A percentile compares a stretch with the other conserved stretches of the same genome.
These are phyloP conservation scores for Temnothorax nylanderi DNA, from an alignment of 1,140 invertebrate genomes.

Conservation along the genomic window DNA sequence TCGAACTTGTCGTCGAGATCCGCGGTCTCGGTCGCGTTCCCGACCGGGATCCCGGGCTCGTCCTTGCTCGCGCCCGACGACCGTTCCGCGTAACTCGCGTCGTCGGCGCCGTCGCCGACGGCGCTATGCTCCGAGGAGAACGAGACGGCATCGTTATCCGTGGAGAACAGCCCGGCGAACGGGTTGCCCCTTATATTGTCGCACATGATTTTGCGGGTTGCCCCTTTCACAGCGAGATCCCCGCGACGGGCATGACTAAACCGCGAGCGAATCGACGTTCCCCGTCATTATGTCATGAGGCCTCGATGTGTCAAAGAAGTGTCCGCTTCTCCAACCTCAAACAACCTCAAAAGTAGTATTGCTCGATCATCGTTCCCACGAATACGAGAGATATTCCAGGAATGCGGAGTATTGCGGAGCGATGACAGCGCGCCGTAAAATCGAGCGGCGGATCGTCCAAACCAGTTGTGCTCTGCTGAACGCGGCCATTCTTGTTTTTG, in stretches of 20 bases:
- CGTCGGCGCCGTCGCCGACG: conserved; percentile 14
- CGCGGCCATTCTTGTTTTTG: too few relatives aligned
- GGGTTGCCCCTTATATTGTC: conserved; percentile 83
- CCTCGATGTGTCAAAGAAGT: background rate
- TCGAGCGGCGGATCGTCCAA: background rate
- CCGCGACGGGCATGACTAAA: conserved; percentile 22
- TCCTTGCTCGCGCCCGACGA: conserved; percentile 37
- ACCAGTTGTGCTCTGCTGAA: too few relatives aligned
- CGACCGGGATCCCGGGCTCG: background rate
- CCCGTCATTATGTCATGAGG: background rate
- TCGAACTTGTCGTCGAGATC: conserved; percentile 18
- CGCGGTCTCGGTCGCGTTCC: too few relatives aligned
- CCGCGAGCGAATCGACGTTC: background rate
- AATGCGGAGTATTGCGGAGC: background rate
- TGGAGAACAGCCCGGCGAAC: conserved; percentile 84
- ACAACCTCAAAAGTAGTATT: background rate
- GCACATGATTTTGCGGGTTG: conserved; percentile 72
- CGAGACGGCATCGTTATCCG: conserved; percentile 77
- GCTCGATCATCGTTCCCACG: background rate
- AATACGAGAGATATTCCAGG: background rate
- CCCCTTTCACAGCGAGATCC: conserved; percentile 15
- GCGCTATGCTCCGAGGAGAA: conserved; percentile 75
- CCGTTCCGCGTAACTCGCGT: conserved; percentile 9
- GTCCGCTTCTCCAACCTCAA: background rate
- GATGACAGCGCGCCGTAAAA: background rate